Evolutionary conservation across 2,888 invertebrate species (phyloP).

Genomic region (Athetis lepigone): DNA sequence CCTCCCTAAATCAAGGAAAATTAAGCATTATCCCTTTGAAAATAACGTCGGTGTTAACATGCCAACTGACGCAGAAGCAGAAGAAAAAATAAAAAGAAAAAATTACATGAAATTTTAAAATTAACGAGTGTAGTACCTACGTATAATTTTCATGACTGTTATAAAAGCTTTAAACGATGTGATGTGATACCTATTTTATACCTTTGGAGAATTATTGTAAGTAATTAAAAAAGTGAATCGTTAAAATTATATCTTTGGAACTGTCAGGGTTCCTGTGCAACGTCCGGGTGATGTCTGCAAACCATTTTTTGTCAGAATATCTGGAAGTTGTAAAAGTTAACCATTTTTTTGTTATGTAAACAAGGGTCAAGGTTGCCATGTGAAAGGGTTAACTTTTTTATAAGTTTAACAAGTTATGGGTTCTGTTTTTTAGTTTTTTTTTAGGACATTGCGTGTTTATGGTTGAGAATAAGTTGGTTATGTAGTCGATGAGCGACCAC

Average conservation of each 20-base stretch:
- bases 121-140: slow-evolving; percentile 11
- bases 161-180: slow-evolving; percentile 25
- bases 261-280: background rate
- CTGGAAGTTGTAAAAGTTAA: slow-evolving; percentile 34
- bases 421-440: slow-evolving; percentile 61
- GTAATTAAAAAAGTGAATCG: slow-evolving; percentile 24
- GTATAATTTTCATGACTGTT: slow-evolving; percentile 41
- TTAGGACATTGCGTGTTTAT: slow-evolving; percentile 62
- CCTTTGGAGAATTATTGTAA: slow-evolving; percentile 9
- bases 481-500: slow-evolving; percentile 48
- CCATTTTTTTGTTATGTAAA: slow-evolving; percentile 54
- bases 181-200: slow-evolving; percentile 26
- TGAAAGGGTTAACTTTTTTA: slow-evolving; percentile 75
- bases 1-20: slow-evolving; percentile 84
- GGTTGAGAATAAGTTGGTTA: slow-evolving; percentile 41
- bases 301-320: slow-evolving; percentile 21
- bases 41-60: slow-evolving; percentile 1
- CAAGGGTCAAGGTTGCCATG: slow-evolving; percentile 66
- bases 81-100: slow-evolving; percentile 7
- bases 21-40: slow-evolving; percentile 16
- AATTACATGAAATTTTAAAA: slow-evolving; percentile 27
- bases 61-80: slow-evolving; percentile 2
- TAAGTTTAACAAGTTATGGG: slow-evolving; percentile 45
- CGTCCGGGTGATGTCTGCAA: slow-evolving; percentile 16
- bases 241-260: slow-evolving; percentile 28